Conservation (phyloP, 2,888 invertebrate species). For the Incurvaria masculella region DNA sequence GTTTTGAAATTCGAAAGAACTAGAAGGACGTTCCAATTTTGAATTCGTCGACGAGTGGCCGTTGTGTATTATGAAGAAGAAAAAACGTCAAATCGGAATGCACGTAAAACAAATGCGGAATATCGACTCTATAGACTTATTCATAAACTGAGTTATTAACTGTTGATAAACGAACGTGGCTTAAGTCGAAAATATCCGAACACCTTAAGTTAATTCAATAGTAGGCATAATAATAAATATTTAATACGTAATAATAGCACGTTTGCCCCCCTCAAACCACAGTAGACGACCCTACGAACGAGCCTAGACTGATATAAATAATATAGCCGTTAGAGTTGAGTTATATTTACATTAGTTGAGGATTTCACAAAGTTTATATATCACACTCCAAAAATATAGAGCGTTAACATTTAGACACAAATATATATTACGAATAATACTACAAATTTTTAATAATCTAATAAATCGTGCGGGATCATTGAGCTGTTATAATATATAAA, state of each 20-base stretch:
- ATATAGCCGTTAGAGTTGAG: constrained; percentile 29
- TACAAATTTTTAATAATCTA: constrained; percentile 22
- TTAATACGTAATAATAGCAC: neutral
- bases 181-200: neutral
- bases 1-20: too few relatives aligned
- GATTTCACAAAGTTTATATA: constrained; percentile 54
- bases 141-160: too few relatives aligned
- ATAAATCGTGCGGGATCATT: neutral
- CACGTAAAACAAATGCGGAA: too few relatives aligned
- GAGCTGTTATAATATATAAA: neutral
- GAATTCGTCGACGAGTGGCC: too few relatives aligned
- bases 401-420: constrained; percentile 12
- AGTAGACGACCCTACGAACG: constrained; percentile 39
- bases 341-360: constrained; percentile 55
- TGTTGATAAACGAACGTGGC: neutral
- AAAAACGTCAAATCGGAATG: neutral
- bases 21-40: too few relatives aligned
- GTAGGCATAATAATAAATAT: neutral
- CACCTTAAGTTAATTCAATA: neutral
- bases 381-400: constrained; percentile 10
- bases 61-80: neutral
- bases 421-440: constrained; percentile 29
- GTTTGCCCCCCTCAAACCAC: neutral
- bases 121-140: too few relatives aligned
- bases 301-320: constrained; percentile 54